phyloP scores from a whole-genome alignment of 2,113 vertebrate genomes.

The Sylvia atricapilla region DNA sequence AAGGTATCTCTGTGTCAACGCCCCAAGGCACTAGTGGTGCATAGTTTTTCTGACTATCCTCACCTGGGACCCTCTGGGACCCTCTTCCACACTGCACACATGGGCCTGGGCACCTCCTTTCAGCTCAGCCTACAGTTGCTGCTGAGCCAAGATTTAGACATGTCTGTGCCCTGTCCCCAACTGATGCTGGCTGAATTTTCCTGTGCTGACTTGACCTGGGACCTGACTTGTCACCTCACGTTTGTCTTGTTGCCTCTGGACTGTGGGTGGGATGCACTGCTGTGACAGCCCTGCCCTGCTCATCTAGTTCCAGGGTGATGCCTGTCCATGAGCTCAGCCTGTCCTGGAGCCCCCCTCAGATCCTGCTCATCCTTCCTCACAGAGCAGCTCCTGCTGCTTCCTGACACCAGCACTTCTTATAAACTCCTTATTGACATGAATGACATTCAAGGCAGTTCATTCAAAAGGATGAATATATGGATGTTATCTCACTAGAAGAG shows the following conservation, averaged over 20 bases:
- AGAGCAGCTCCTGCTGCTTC: neutral
- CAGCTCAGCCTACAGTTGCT: neutral
- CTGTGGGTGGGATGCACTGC: neutral
- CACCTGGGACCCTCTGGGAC: neutral
- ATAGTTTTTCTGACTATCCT: neutral
- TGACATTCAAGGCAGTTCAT: neutral
- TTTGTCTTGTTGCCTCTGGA: neutral
- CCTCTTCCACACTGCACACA: neutral
- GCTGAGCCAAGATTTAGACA: neutral
- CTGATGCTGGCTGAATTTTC: neutral
- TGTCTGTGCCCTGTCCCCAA: neutral
- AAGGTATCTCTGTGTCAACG: neutral
- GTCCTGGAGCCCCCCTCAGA: neutral
- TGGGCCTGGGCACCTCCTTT: neutral
- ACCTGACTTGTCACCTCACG: rapidly evolving
- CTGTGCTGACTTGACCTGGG: neutral
- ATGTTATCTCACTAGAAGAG: neutral
- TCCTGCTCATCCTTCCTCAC: rapidly evolving
- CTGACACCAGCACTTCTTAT: neutral
- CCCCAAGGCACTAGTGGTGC: rapidly evolving
- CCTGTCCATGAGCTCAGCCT: rapidly evolving
- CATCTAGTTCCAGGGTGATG: rapidly evolving
- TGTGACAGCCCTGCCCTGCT: neutral
- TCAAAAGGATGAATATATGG: neutral
- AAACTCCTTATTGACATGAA: neutral